A percentile compares a stretch with the other conserved stretches of the same genome.
Evolutionary conservation across 2,888 invertebrate species (phyloP).

Genomic region (Vanessa cardui): DNA sequence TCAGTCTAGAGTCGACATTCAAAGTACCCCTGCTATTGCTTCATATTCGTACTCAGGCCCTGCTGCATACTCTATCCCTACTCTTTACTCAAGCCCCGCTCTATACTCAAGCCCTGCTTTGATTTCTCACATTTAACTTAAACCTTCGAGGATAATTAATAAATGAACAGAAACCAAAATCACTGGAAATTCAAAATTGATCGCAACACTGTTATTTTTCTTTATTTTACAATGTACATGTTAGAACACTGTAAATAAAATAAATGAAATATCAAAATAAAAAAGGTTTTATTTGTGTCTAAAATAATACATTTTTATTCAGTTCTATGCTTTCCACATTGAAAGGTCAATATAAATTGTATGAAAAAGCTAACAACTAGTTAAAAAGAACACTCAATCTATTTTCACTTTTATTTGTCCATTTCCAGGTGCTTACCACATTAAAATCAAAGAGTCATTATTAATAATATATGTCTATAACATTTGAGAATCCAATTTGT

Average conservation of each 20-base stretch:
- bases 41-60: conserved; percentile 50
- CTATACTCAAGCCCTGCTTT: conserved; percentile 37
- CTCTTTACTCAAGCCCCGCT: conserved; percentile 26
- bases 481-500: too few relatives aligned
- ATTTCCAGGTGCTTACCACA: too few relatives aligned
- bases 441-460: too few relatives aligned
- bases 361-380: too few relatives aligned
- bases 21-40: conserved; percentile 48
- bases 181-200: conserved; percentile 15
- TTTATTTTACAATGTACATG: conserved; percentile 19
- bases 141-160: not conserved
- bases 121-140: not conserved
- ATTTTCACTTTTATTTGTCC: too few relatives aligned
- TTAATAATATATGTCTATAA: too few relatives aligned
- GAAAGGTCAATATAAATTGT: too few relatives aligned
- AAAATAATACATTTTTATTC: not conserved
- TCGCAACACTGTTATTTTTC: conserved; percentile 4
- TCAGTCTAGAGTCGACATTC: conserved; percentile 56
- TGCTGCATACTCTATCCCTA: conserved; percentile 44
- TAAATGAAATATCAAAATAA: conserved; percentile 1
- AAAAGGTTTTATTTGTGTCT: conserved; percentile 4
- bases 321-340: not conserved
- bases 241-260: conserved; percentile 34
- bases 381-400: too few relatives aligned
- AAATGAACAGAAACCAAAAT: not conserved